These are phyloP conservation scores for Amphiprion percula DNA, from an alignment of 2,113 vertebrate genomes.

Conservation along the genomic window DNA sequence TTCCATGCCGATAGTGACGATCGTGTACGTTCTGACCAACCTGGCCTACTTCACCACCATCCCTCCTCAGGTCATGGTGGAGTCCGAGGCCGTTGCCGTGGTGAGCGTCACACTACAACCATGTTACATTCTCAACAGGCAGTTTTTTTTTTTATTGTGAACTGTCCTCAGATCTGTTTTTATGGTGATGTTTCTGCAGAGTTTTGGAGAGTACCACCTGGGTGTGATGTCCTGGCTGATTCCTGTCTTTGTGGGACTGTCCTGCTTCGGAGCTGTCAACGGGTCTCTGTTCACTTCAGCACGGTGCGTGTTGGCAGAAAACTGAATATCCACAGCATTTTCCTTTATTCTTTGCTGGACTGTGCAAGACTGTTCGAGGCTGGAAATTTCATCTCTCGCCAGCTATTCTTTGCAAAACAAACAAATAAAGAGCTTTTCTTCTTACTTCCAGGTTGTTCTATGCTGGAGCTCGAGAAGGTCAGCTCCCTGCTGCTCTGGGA, in stretches of 20 bases:
- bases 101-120: constrained; percentile 55
- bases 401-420: constrained; percentile 16
- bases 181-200: constrained; percentile 56
- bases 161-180: neutral
- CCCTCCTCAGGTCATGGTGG: constrained; percentile 77
- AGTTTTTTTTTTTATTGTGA: neutral
- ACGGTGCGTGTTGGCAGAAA: constrained; percentile 65
- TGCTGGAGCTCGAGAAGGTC: constrained; percentile 82
- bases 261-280: constrained; percentile 83
- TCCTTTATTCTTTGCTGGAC: neutral
- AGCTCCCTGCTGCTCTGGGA: constrained; percentile 82
- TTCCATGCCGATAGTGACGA: constrained; percentile 84
- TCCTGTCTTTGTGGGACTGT: constrained; percentile 82
- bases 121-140: neutral
- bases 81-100: constrained; percentile 83
- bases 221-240: constrained; percentile 83
- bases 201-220: constrained; percentile 82
- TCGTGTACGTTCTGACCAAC: constrained; percentile 85
- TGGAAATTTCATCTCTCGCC: neutral
- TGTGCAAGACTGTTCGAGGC: neutral
- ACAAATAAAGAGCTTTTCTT: neutral
- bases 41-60: constrained; percentile 86
- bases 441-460: constrained; percentile 79
- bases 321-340: neutral
- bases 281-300: constrained; percentile 84